Conservation (phyloP, 2,888 invertebrate species). For the Hirtodrosophila duncani region DNA sequence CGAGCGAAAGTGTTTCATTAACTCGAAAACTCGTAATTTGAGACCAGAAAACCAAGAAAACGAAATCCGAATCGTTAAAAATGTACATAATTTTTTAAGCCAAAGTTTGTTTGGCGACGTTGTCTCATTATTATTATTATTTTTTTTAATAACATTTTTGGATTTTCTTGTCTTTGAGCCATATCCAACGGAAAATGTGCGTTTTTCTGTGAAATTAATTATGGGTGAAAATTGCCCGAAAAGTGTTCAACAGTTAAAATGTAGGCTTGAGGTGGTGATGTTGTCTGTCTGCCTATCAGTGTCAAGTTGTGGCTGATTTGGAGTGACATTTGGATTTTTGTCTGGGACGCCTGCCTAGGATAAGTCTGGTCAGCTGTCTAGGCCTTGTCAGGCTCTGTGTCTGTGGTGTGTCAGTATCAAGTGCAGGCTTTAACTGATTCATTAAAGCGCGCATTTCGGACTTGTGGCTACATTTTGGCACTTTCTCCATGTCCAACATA, state of each 20-base stretch:
- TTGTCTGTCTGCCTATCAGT: too few relatives aligned
- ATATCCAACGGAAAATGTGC: slow-evolving; percentile 59
- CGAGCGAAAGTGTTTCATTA: slow-evolving; percentile 67
- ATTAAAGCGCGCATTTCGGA: not conserved
- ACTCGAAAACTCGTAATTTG: slow-evolving; percentile 48
- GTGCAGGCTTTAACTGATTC: slow-evolving; percentile 18
- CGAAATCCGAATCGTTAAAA: slow-evolving; percentile 56
- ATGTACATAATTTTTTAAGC: slow-evolving; percentile 57
- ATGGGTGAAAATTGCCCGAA: slow-evolving; percentile 32
- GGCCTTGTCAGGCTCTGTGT: slow-evolving; percentile 25
- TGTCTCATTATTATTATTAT: slow-evolving; percentile 25
- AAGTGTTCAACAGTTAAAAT: slow-evolving; percentile 1
- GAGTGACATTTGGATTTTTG: not conserved
- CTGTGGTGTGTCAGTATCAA: slow-evolving; percentile 2
- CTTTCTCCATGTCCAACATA: slow-evolving; percentile 29
- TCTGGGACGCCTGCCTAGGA: slow-evolving; percentile 2
- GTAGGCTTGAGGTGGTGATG: too few relatives aligned
- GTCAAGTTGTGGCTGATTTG: too few relatives aligned
- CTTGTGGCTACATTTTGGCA: slow-evolving; percentile 27
- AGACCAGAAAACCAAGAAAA: slow-evolving; percentile 35
- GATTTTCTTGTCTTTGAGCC: slow-evolving; percentile 56
- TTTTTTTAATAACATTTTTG: slow-evolving; percentile 10
- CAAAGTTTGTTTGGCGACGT: slow-evolving; percentile 41
- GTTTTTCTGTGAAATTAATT: slow-evolving; percentile 43
- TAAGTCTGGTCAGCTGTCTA: slow-evolving; percentile 25